phyloP scores from a whole-genome alignment of 2,113 vertebrate genomes.

The Melanotaenia duboulayi region DNA sequence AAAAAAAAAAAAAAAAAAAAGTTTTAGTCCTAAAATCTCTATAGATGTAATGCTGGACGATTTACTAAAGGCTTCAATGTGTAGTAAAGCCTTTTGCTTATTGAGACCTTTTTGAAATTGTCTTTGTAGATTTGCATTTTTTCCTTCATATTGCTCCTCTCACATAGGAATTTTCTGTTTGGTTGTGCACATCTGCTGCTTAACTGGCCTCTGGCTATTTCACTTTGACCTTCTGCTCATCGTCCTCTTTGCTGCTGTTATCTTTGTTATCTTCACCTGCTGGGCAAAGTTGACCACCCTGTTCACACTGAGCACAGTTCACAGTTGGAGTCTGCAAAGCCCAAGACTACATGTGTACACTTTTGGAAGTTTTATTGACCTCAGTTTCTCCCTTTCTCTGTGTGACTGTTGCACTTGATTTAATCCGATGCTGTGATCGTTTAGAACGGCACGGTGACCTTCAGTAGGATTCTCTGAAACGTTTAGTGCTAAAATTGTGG shows the following conservation, averaged over 20 bases:
- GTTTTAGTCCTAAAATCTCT: neutral
- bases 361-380: conserved; percentile 40
- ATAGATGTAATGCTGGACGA: neutral
- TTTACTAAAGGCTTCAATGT: neutral
- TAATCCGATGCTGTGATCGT: conserved; percentile 7
- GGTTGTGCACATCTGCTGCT: conserved; percentile 27
- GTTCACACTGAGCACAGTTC: conserved; percentile 13
- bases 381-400: conserved; percentile 8
- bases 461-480: conserved; percentile 47
- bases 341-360: conserved; percentile 26
- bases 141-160: neutral
- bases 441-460: conserved; percentile 59
- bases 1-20: conserved; percentile 33
- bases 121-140: neutral
- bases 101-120: neutral
- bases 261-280: conserved; percentile 44
- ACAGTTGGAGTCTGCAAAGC: conserved; percentile 39
- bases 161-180: conserved; percentile 14
- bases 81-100: neutral
- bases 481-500: conserved; percentile 52
- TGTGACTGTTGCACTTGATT: conserved; percentile 28
- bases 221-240: conserved; percentile 48
- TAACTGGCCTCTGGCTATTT: conserved; percentile 24
- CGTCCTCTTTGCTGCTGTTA: conserved; percentile 26
- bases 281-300: conserved; percentile 52